phyloP scores from a whole-genome alignment of 2,797 vertebrate species.

The Echeneis naucrates region DNA sequence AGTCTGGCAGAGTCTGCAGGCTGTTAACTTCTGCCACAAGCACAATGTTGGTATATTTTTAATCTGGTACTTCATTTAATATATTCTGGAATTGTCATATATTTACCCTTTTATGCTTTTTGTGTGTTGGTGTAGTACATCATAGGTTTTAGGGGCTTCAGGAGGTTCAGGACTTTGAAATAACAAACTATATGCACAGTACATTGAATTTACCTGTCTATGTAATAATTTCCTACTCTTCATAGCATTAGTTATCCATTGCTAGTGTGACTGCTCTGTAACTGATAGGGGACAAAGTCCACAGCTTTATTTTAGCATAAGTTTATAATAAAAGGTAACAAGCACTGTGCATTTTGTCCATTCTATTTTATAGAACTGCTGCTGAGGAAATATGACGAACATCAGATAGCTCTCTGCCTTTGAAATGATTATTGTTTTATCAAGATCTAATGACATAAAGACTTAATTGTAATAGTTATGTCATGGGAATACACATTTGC shows the following conservation, averaged over 20 bases:
- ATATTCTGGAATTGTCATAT: background rate
- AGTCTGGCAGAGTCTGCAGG: slow-evolving; percentile 96
- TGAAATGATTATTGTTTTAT: background rate
- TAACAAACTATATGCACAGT: background rate
- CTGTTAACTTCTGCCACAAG: slow-evolving; percentile 97
- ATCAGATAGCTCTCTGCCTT: too few relatives aligned
- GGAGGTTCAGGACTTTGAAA: background rate
- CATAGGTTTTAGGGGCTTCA: background rate
- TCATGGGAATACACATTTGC: background rate
- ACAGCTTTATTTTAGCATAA: background rate
- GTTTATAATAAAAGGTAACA: background rate
- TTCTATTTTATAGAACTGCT: background rate
- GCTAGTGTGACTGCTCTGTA: background rate
- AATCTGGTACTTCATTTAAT: background rate
- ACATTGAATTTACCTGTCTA: background rate
- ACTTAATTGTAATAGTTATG: background rate
- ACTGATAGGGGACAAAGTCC: background rate
- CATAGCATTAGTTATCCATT: background rate
- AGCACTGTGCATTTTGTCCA: background rate
- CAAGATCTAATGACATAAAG: background rate
- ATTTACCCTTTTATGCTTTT: background rate
- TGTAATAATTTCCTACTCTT: background rate
- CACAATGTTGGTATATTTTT: slow-evolving; percentile 85
- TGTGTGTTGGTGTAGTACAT: background rate
- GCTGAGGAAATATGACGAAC: too few relatives aligned